Percentiles rank a stretch among this genome's conserved stretches.
These are phyloP conservation scores for Cerastoderma edule DNA, from an alignment of 2,888 invertebrate genomes.

Conservation along the genomic window DNA sequence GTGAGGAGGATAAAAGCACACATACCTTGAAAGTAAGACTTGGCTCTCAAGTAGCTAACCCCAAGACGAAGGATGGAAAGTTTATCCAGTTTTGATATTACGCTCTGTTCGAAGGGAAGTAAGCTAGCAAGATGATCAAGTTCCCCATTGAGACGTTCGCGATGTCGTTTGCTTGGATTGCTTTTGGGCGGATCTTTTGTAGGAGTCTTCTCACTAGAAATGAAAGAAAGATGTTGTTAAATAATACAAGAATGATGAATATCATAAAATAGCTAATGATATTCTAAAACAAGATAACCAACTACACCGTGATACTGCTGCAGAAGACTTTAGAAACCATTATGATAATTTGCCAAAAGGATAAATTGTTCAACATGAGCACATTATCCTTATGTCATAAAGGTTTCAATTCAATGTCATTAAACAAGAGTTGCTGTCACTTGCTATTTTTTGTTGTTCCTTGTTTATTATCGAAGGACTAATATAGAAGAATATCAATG, in stretches of 20 bases:
- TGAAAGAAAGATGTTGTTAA: not conserved
- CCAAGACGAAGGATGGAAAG: constrained; percentile 98
- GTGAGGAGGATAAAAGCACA: too few relatives aligned
- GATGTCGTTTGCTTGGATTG: constrained; percentile 99
- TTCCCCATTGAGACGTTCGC: constrained; percentile 98
- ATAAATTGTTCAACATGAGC: too few relatives aligned
- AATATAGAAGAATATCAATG: too few relatives aligned
- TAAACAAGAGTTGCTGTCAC: too few relatives aligned
- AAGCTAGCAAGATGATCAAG: constrained; percentile 95
- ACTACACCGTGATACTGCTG: too few relatives aligned
- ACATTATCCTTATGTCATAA: too few relatives aligned
- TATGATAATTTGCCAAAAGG: too few relatives aligned
- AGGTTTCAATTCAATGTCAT: too few relatives aligned
- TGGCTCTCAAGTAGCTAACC: constrained; percentile 98
- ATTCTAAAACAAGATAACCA: too few relatives aligned
- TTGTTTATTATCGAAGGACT: too few relatives aligned
- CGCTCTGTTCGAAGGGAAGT: constrained; percentile 97
- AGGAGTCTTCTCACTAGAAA: constrained; percentile 95
- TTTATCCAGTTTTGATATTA: constrained; percentile 98
- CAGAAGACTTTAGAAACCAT: too few relatives aligned
- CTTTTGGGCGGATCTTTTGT: constrained; percentile 82
- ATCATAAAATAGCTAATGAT: not conserved
- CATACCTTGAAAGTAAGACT: constrained; percentile 99
- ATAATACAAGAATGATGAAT: not conserved
- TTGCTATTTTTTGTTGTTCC: too few relatives aligned